These are phyloP conservation scores for Cinclus cinclus DNA, from an alignment of 2,113 vertebrate genomes.

Conservation along the genomic window DNA sequence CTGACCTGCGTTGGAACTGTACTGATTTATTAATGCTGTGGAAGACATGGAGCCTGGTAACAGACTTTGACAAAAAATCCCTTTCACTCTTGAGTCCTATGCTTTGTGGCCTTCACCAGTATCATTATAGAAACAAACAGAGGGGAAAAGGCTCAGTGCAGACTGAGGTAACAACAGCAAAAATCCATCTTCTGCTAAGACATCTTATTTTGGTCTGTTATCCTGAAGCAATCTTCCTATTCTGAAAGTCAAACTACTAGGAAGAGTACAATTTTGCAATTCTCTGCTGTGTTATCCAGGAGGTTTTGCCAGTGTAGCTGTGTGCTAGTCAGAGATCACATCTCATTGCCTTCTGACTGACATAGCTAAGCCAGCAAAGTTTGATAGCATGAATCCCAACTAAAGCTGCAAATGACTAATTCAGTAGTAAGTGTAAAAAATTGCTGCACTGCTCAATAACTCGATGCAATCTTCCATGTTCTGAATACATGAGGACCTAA, in stretches of 20 bases:
- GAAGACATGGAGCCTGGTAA: neutral
- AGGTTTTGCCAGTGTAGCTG: neutral
- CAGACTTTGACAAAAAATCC: neutral
- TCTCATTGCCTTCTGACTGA: neutral
- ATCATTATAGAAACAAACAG: neutral
- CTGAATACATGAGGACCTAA: neutral
- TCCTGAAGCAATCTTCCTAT: neutral
- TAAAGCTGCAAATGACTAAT: constrained; percentile 26
- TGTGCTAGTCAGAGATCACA: neutral
- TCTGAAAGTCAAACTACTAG: neutral
- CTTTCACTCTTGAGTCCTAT: neutral
- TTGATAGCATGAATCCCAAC: neutral
- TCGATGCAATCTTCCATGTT: neutral
- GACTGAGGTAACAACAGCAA: neutral
- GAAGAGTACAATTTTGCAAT: neutral
- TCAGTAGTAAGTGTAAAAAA: neutral
- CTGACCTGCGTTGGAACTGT: neutral
- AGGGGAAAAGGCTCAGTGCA: neutral
- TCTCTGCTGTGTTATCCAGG: neutral
- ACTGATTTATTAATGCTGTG: neutral
- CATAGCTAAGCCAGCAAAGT: neutral
- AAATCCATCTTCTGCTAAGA: neutral
- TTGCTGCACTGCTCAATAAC: neutral
- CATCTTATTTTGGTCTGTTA: neutral
- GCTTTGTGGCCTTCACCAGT: neutral